Conservation (phyloP, 2,113 vertebrate species). For the Phoenicopterus ruber region DNA sequence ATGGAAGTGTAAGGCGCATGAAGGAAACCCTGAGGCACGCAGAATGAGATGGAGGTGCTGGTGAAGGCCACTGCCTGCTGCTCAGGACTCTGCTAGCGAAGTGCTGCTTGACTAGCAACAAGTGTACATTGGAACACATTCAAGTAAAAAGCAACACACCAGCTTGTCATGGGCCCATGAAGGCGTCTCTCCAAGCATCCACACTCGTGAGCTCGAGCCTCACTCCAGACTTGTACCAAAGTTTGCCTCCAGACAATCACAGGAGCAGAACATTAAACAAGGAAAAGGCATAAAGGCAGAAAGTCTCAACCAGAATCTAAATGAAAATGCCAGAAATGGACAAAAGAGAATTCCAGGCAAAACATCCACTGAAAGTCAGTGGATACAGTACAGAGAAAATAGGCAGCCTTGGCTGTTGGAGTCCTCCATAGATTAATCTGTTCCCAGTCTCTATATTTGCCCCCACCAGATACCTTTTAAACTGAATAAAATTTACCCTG, state of each 20-base stretch:
- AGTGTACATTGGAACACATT: neutral
- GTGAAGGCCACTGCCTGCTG: neutral
- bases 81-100: neutral
- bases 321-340: neutral
- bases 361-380: neutral
- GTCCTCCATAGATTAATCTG: neutral
- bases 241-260: neutral
- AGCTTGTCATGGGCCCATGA: accelerated
- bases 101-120: neutral
- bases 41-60: neutral
- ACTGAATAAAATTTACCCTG: neutral
- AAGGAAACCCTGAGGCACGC: neutral
- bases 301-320: neutral
- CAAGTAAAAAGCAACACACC: neutral
- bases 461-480: neutral
- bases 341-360: neutral
- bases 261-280: neutral
- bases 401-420: neutral
- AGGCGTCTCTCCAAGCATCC: neutral
- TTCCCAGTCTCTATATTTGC: neutral
- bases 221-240: neutral
- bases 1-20: neutral
- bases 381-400: neutral
- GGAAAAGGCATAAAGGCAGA: neutral
- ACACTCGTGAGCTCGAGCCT: neutral